Conservation (phyloP, 1,140 invertebrate species). For the Magallana angulata region DNA sequence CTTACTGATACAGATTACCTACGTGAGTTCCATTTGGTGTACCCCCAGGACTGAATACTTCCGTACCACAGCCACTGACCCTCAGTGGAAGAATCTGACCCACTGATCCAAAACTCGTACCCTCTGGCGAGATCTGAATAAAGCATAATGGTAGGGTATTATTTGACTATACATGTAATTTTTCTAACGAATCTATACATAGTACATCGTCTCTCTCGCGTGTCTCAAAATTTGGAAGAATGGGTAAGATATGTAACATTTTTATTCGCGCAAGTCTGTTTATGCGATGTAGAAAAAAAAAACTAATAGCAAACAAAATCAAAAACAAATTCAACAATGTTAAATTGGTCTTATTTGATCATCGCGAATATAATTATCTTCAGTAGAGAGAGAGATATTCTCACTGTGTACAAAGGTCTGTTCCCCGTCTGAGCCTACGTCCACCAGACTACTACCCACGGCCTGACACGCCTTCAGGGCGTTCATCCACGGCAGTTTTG, state of each 20-base stretch:
- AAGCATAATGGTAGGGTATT: no score
- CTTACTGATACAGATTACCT: background rate
- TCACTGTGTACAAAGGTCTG: constrained; percentile 7
- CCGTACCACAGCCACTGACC: background rate
- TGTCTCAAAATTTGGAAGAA: no score
- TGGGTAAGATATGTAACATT: no score
- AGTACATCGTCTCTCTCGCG: no score
- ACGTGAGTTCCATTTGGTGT: background rate
- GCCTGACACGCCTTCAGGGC: constrained; percentile 13
- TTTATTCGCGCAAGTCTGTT: no score
- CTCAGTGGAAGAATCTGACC: background rate
- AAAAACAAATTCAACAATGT: no score
- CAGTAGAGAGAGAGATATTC: background rate
- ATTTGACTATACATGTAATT: no score
- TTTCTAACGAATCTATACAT: no score
- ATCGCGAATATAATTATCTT: no score
- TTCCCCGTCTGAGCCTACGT: background rate
- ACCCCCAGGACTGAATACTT: background rate
- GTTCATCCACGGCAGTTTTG: background rate
- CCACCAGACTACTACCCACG: background rate
- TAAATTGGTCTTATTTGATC: no score
- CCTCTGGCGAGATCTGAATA: background rate
- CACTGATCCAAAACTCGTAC: constrained; percentile 11
- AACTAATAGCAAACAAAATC: no score
- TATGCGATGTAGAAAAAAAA: no score